Conservation (phyloP, 2,888 invertebrate species). For the Sepiola atlantica region DNA sequence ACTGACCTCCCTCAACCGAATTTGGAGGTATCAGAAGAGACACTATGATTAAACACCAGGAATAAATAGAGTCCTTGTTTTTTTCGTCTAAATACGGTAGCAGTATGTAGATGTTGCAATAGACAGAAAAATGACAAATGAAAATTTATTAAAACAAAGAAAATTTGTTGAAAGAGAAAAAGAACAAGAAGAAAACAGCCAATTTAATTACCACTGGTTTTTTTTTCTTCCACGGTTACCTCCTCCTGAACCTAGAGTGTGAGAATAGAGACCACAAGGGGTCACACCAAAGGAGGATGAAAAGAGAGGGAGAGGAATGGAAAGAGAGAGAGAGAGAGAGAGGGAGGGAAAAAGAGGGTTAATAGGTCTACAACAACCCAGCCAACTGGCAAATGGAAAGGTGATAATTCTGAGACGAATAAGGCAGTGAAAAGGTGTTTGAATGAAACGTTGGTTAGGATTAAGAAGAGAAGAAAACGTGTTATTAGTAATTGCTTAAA, state of each 20-base stretch:
- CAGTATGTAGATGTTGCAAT: not conserved
- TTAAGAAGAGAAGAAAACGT: not conserved
- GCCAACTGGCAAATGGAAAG: not conserved
- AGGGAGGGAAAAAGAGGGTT: not conserved
- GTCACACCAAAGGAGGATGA: not conserved
- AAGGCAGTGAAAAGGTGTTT: not conserved
- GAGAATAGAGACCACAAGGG: not conserved
- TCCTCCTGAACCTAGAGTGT: not conserved
- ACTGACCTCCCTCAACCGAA: too few species aligned
- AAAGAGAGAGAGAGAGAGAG: not conserved
- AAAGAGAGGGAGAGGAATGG: not conserved
- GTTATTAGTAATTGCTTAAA: not conserved
- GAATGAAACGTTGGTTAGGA: not conserved
- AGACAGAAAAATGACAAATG: not conserved
- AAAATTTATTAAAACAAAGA: not conserved
- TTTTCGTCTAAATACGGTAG: too few species aligned
- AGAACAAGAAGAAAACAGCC: constrained; percentile 1
- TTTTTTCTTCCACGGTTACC: not conserved
- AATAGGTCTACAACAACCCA: not conserved
- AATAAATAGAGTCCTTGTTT: too few species aligned
- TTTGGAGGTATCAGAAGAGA: too few species aligned
- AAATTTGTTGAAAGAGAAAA: not conserved
- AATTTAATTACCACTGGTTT: not conserved
- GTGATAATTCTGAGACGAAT: not conserved
- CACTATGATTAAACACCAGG: too few species aligned